These are phyloP conservation scores for Lepisosteus osseus DNA, from an alignment of 2,113 vertebrate genomes.

Conservation along the genomic window DNA sequence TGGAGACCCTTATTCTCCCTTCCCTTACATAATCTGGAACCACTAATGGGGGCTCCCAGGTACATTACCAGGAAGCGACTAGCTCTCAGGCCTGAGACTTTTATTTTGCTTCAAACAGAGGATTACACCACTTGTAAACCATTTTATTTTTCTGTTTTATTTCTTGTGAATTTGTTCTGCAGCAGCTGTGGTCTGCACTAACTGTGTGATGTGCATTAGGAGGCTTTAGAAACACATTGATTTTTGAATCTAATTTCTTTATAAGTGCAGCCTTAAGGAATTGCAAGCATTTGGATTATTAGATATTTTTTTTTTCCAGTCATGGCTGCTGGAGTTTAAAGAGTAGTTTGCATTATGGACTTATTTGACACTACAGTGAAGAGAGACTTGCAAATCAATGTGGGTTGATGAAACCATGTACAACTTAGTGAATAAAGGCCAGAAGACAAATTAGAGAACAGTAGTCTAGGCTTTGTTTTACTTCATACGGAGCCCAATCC, in stretches of 20 bases:
- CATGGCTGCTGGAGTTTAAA: background rate
- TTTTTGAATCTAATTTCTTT: background rate
- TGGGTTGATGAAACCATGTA: background rate
- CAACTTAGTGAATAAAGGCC: too few species aligned
- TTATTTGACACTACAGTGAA: conserved; percentile 6
- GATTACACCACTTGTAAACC: too few species aligned
- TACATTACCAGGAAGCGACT: too few species aligned
- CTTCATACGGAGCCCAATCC: too few species aligned
- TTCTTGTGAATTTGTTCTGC: background rate
- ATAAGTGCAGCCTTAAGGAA: conserved; percentile 1
- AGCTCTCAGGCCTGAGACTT: too few species aligned
- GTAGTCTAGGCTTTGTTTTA: too few species aligned
- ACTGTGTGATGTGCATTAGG: background rate
- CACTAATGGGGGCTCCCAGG: too few species aligned
- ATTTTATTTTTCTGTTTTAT: too few species aligned
- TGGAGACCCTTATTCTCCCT: too few species aligned
- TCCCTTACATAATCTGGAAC: too few species aligned
- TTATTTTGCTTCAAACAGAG: too few species aligned
- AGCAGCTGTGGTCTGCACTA: background rate
- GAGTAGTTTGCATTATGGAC: background rate
- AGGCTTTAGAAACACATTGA: background rate
- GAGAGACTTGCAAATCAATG: background rate
- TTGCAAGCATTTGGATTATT: background rate
- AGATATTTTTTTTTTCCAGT: background rate
- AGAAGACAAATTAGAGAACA: too few species aligned